phyloP scores from a whole-genome alignment of 2,797 vertebrate species.

The Sorex maritimensis region DNA sequence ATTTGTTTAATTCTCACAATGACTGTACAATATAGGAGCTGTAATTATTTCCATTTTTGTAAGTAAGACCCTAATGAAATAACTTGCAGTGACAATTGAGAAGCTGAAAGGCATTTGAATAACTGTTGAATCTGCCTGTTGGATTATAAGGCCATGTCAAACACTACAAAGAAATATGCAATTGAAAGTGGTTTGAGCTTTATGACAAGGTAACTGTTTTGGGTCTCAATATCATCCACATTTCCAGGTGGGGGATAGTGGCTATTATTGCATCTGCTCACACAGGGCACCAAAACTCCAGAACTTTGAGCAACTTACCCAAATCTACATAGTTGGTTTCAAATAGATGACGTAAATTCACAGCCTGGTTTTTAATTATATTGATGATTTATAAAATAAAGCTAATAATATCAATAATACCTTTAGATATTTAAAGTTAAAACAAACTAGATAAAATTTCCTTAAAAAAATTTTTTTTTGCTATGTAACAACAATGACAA shows the following conservation, averaged over 20 bases:
- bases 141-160: neutral
- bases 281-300: neutral
- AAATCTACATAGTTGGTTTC: neutral
- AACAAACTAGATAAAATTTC: too few species aligned
- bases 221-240: neutral
- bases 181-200: neutral
- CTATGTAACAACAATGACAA: neutral
- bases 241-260: neutral
- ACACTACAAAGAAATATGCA: neutral
- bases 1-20: neutral
- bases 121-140: neutral
- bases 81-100: neutral
- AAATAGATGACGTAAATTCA: neutral
- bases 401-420: too few species aligned
- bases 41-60: neutral
- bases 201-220: neutral
- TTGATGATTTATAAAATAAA: neutral
- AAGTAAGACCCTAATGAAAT: neutral
- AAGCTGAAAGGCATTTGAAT: neutral
- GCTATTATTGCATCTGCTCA: neutral
- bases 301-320: neutral
- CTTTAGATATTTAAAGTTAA: too few species aligned
- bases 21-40: neutral
- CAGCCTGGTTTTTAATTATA: neutral
- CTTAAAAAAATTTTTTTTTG: too few species aligned